Percentiles rank a stretch among this genome's conserved stretches.
These are phyloP conservation scores for Uria aalge DNA, from an alignment of 2,113 vertebrate species.

Conservation along the genomic window DNA sequence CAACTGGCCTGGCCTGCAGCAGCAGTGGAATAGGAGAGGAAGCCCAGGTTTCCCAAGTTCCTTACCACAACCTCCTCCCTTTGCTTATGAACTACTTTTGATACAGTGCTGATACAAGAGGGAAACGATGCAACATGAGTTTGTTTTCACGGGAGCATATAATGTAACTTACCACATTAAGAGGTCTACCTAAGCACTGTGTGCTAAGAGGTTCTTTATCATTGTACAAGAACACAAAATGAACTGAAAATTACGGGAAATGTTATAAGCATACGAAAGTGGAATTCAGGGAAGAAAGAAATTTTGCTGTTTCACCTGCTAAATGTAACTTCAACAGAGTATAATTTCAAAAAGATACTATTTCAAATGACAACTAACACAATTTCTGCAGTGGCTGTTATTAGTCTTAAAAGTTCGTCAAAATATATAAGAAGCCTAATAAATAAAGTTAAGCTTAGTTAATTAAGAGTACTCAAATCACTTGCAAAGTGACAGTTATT, in stretches of 20 bases:
- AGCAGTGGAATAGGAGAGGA: accelerated
- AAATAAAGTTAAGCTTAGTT: neutral
- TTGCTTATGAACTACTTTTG: neutral
- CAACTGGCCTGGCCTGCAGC: neutral
- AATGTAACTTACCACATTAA: neutral
- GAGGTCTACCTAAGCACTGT: neutral
- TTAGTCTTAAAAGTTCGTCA: neutral
- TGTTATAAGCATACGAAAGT: neutral
- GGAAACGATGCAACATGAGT: neutral
- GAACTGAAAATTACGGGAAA: neutral
- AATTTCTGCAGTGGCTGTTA: neutral
- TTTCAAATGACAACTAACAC: neutral
- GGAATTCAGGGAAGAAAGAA: neutral
- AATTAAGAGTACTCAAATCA: neutral
- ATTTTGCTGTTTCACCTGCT: neutral
- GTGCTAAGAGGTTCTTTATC: neutral
- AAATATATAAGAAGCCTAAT: neutral
- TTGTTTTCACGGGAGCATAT: neutral
- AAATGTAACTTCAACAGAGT: neutral
- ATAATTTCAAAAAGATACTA: neutral
- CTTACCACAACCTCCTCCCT: neutral
- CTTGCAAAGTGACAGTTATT: neutral
- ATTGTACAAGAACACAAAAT: neutral
- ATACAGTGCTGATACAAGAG: neutral
- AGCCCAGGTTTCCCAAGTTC: neutral